These are phyloP conservation scores for Sinocyclocheilus anophthalmus DNA, from an alignment of 2,113 vertebrate species.

Conservation along the genomic window DNA sequence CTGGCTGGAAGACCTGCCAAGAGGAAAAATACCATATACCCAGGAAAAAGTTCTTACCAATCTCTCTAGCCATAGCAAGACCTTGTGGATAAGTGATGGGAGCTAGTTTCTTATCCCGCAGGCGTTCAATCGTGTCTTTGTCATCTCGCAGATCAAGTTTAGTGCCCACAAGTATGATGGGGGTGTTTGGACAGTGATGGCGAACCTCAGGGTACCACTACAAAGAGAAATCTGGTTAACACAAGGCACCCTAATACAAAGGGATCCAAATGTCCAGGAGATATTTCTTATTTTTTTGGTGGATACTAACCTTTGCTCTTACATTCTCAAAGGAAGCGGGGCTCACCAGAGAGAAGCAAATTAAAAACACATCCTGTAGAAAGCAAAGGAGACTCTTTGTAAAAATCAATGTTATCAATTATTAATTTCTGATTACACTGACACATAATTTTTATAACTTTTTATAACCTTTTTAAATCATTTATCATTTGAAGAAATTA, in stretches of 20 bases:
- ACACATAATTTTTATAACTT: background rate
- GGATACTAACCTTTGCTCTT: slow-evolving; percentile 80
- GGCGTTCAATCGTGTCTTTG: slow-evolving; percentile 87
- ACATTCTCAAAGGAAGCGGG: slow-evolving; percentile 92
- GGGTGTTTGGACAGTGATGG: slow-evolving; percentile 90
- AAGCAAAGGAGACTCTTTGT: background rate
- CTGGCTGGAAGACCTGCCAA: too few species aligned
- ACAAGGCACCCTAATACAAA: background rate
- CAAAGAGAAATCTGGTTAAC: slow-evolving; percentile 1
- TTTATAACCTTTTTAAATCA: background rate
- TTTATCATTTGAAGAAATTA: background rate
- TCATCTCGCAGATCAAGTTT: slow-evolving; percentile 89
- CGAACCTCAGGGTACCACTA: slow-evolving; percentile 92
- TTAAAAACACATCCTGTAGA: slow-evolving; percentile 85
- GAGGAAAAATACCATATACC: background rate
- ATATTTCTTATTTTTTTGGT: background rate
- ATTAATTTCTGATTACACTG: slow-evolving; percentile 3
- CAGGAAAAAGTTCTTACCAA: slow-evolving; percentile 67
- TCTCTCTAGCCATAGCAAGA: slow-evolving; percentile 88
- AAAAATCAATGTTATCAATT: slow-evolving; percentile 5
- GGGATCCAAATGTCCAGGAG: background rate
- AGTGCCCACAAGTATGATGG: slow-evolving; percentile 90
- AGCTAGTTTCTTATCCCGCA: slow-evolving; percentile 87
- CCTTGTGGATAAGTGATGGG: slow-evolving; percentile 91
- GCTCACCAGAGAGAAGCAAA: slow-evolving; percentile 91